Percentiles rank a stretch among this genome's conserved stretches.
These are phyloP conservation scores for Germaria angustata DNA, from an alignment of 2,888 invertebrate species.

Conservation along the genomic window DNA sequence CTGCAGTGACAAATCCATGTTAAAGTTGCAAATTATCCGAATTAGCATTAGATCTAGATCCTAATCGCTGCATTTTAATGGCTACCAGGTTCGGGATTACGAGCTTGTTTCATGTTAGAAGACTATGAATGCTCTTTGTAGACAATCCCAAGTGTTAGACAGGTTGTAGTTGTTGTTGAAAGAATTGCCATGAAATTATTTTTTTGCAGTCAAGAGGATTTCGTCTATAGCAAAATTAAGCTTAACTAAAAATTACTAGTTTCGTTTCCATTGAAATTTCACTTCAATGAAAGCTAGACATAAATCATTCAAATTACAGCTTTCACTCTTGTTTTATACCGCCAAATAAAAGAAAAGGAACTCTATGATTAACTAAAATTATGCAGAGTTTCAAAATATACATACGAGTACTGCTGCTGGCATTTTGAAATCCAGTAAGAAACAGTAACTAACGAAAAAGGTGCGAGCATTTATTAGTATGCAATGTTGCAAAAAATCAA, in stretches of 20 bases:
- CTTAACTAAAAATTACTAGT: conserved; percentile 26
- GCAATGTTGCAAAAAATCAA: too few relatives aligned
- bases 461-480: neutral
- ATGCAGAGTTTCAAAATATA: conserved; percentile 28
- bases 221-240: neutral
- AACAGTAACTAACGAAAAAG: conserved; percentile 29
- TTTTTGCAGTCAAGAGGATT: too few relatives aligned
- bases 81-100: too few relatives aligned
- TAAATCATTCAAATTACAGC: conserved; percentile 80
- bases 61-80: too few relatives aligned
- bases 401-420: neutral
- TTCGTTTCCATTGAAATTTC: conserved; percentile 71
- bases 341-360: conserved; percentile 6
- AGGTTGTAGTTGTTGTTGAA: too few relatives aligned
- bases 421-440: neutral
- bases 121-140: too few relatives aligned
- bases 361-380: conserved; percentile 50
- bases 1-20: too few relatives aligned
- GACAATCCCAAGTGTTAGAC: too few relatives aligned
- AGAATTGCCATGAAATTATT: too few relatives aligned
- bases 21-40: too few relatives aligned
- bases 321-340: conserved; percentile 73
- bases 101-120: too few relatives aligned
- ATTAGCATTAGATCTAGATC: too few relatives aligned
- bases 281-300: conserved; percentile 68